Conservation (phyloP, 2,797 vertebrate genomes). For the Manis pentadactyla region DNA sequence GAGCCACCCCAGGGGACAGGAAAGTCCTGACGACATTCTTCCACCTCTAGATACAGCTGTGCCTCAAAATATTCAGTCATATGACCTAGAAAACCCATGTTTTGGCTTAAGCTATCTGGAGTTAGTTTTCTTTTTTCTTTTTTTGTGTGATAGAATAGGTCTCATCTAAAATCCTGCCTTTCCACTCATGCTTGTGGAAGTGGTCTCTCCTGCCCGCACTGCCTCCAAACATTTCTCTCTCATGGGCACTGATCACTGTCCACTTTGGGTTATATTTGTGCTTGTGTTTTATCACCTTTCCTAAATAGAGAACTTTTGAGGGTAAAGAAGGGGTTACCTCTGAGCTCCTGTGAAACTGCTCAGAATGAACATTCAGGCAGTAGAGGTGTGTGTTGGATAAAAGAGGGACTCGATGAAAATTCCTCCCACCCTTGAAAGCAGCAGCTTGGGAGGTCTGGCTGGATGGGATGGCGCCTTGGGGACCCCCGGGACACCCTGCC, state of each 20-base stretch:
- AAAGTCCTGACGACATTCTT: neutral
- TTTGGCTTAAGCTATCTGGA: neutral
- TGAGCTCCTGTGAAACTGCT: neutral
- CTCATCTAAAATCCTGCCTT: neutral
- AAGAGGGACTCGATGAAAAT: neutral
- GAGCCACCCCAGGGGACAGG: neutral
- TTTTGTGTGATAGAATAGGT: too few relatives aligned
- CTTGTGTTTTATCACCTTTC: neutral
- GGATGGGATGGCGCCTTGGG: neutral
- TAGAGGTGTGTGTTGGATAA: neutral
- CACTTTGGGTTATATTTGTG: neutral
- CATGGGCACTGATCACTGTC: too few relatives aligned
- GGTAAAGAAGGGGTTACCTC: neutral
- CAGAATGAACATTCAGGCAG: neutral
- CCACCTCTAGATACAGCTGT: neutral
- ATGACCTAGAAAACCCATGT: neutral
- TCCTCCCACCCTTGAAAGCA: neutral
- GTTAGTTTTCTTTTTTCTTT: neutral
- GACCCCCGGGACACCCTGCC: neutral
- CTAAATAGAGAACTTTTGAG: neutral
- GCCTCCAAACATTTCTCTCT: neutral
- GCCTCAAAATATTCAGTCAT: neutral
- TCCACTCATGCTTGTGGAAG: neutral
- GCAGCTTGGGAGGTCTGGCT: neutral
- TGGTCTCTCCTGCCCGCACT: neutral